These are phyloP conservation scores for Chloroceryle inda DNA, from an alignment of 2,797 vertebrate genomes.

Conservation along the genomic window DNA sequence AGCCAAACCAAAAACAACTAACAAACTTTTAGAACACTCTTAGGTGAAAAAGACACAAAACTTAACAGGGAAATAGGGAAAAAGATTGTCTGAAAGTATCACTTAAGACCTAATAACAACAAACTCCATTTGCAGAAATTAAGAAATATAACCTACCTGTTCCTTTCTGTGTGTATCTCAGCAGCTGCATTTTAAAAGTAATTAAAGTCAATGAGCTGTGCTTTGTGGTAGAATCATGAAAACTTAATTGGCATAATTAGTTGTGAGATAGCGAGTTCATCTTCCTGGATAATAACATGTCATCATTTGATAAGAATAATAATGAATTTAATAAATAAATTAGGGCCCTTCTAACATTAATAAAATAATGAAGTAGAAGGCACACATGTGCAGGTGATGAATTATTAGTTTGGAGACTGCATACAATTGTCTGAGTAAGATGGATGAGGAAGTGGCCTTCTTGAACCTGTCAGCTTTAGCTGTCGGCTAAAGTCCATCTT, in stretches of 20 bases:
- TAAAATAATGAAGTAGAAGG: slow-evolving; percentile 54
- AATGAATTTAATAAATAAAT: slow-evolving; percentile 72
- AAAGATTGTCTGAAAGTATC: not conserved
- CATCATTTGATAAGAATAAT: slow-evolving; percentile 69
- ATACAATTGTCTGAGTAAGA: slow-evolving; percentile 41
- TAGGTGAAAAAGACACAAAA: not conserved
- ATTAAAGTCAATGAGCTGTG: slow-evolving; percentile 78
- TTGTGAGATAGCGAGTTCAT: slow-evolving; percentile 62
- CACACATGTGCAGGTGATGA: slow-evolving; percentile 45
- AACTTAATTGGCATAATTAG: slow-evolving; percentile 76
- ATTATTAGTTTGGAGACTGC: slow-evolving; percentile 42
- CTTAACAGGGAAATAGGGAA: not conserved
- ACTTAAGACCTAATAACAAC: slow-evolving; percentile 8
- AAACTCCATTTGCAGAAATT: slow-evolving; percentile 45
- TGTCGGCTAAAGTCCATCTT: slow-evolving; percentile 13
- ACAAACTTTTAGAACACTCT: not conserved
- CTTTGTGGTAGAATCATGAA: slow-evolving; percentile 73
- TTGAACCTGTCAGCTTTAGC: not conserved
- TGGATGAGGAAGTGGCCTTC: slow-evolving; percentile 27
- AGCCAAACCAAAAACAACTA: no score
- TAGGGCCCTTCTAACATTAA: slow-evolving; percentile 35
- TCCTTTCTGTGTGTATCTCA: slow-evolving; percentile 58
- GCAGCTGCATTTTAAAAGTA: slow-evolving; percentile 75
- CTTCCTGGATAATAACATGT: slow-evolving; percentile 55
- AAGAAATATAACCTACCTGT: slow-evolving; percentile 66